Base-by-base conservation (phyloP, 2,888 invertebrate genomes). In the Chromoteleia sp. region DNA sequence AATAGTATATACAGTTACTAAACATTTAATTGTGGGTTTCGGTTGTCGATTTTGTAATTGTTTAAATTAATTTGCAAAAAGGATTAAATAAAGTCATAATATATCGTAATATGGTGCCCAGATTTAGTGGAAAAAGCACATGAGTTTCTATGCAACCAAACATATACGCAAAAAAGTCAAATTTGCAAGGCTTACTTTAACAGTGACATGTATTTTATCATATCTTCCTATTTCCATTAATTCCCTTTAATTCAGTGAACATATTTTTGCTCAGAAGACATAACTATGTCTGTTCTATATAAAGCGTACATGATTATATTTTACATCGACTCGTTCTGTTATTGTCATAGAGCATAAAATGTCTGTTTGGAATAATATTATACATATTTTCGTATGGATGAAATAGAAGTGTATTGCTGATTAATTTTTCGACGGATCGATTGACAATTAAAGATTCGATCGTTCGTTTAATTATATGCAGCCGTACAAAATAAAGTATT, bases 211-310 rank as follows among this genome's bases (percentile, higher is more conserved):
- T 82, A 68, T 58, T 77, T 68, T 68, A 78, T 70, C 56, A 58
- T 56, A 61, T 50, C 61, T 54, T 74, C 70, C 58, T 78, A 82
- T 45, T 78, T 82, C 65, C 74, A 78, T 74, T 81, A 63, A 74
- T 50, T 30, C 12, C 59, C 67, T 73, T 58, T 73, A 73, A n/a
- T n/a, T n/a, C 41, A 36, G 19, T 68, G 54, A 61, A 68, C 68
- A 68, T 79, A 78, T 50, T 71, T 81, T 81, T 81, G 81, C 81
- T 81, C 81, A 81, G 76, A 81, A 58, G 61, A 76, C 65, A 59
- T 30, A n/a, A 48, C 15, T 39, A 43, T 71, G 80, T 80, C 43
- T 25, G 7, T 65, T 74, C 61, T 56, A 52, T 33, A 50, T 65
- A 71, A 71, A 61, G 65, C 56, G 59, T 75, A 54, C 21, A 71